Percentiles rank a stretch among this genome's conserved stretches.
phyloP scores from a whole-genome alignment of 2,888 invertebrate genomes.

The Thumatha senex region DNA sequence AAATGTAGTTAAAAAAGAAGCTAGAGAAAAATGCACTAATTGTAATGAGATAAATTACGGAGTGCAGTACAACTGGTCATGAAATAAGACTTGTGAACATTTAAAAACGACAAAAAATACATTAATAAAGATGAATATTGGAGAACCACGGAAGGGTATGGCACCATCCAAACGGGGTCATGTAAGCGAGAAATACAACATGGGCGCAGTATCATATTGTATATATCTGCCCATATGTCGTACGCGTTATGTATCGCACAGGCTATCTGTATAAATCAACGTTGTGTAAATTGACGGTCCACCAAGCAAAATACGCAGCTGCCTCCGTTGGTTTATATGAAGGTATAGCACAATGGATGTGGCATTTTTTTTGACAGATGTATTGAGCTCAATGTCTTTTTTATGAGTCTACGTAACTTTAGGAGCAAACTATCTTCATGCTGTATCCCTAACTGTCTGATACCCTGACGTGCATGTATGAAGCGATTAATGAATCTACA shows the following conservation, averaged over 20 bases:
- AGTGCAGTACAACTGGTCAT: no score
- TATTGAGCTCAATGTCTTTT: no score
- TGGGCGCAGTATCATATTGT: constrained; percentile 7
- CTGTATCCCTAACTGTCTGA: no score
- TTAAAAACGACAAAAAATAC: background rate
- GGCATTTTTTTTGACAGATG: background rate
- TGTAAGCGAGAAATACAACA: constrained; percentile 31
- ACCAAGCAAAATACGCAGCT: constrained; percentile 55
- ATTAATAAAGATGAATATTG: constrained; percentile 1
- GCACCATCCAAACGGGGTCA: constrained; percentile 24
- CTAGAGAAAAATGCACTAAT: no score
- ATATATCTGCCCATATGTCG: constrained; percentile 21
- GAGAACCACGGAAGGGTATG: constrained; percentile 7
- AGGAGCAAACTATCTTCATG: no score
- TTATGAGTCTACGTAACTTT: no score
- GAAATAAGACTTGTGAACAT: no score
- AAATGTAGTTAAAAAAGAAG: no score
- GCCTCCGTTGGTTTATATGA: constrained; percentile 39
- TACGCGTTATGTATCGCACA: constrained; percentile 40
- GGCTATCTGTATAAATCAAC: constrained; percentile 51
- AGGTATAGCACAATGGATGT: constrained; percentile 17
- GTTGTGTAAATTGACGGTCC: constrained; percentile 56
- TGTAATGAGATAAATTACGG: no score
- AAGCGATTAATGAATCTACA: no score
- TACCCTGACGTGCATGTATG: no score